Evolutionary conservation across 2,797 vertebrate genomes (phyloP).

Genomic region (Urosaurus nigricauda): DNA sequence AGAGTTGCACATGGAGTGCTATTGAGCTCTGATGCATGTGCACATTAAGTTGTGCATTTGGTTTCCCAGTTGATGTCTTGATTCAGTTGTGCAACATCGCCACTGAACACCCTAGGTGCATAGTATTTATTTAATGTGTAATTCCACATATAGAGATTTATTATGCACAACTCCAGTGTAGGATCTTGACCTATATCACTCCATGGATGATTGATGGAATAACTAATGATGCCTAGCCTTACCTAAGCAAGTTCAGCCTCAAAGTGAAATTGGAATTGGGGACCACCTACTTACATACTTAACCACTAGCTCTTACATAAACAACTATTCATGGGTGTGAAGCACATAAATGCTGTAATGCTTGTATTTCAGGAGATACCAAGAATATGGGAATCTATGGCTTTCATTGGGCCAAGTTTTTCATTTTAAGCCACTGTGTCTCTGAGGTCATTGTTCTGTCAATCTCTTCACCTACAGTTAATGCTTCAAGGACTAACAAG

Average conservation of each 20-base stretch:
- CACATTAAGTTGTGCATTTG: no score
- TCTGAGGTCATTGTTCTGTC: not conserved
- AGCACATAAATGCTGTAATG: not conserved
- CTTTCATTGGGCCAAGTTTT: no score
- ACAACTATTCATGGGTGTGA: not conserved
- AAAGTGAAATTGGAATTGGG: not conserved
- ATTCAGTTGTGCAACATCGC: no score
- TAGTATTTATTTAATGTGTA: no score
- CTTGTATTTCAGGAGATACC: not conserved
- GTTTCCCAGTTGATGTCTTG: no score
- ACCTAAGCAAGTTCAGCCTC: not conserved
- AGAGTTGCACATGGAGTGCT: no score
- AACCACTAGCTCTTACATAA: not conserved
- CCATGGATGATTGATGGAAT: not conserved
- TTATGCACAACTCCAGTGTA: no score
- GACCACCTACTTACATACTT: not conserved
- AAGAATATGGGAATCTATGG: not conserved
- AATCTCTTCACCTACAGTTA: constrained; percentile 46
- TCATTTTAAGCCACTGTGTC: constrained; percentile 33
- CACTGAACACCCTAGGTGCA: no score
- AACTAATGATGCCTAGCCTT: not conserved
- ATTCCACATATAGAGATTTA: no score
- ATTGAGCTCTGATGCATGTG: no score
- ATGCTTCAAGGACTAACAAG: constrained; percentile 57
- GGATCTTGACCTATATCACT: not conserved